These are phyloP conservation scores for Bubo bubo DNA, from an alignment of 2,113 vertebrate species.

Conservation along the genomic window DNA sequence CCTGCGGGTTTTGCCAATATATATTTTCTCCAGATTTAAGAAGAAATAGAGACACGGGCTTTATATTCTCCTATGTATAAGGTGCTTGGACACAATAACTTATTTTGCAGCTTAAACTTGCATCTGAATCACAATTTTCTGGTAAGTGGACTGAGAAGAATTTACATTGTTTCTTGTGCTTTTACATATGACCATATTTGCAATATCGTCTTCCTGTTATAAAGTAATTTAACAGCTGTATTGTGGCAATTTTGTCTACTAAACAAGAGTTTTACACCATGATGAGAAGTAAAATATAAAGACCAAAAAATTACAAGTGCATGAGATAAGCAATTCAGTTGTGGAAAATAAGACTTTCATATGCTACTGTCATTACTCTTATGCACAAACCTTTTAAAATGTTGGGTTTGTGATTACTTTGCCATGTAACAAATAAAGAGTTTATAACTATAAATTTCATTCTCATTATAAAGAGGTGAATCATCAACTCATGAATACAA, in stretches of 20 bases:
- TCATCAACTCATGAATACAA: neutral
- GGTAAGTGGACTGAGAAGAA: neutral
- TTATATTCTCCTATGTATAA: neutral
- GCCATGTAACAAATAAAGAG: neutral
- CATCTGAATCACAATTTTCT: neutral
- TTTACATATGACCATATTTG: neutral
- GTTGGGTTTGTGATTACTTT: neutral
- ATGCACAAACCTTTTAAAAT: neutral
- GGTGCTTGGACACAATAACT: neutral
- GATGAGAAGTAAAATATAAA: neutral
- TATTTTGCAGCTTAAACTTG: neutral
- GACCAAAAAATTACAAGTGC: neutral
- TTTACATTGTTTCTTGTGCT: neutral
- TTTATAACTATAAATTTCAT: neutral
- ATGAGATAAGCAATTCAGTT: neutral
- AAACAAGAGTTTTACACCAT: neutral
- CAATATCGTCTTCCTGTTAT: neutral
- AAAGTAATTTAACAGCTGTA: neutral
- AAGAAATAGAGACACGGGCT: neutral
- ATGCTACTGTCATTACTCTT: neutral
- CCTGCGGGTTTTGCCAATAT: neutral
- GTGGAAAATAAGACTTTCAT: neutral
- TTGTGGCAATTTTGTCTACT: neutral
- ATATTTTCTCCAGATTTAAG: neutral
- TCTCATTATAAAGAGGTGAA: neutral